These are phyloP conservation scores for Podabrus alpinus DNA, from an alignment of 2,888 invertebrate genomes.

Conservation along the genomic window DNA sequence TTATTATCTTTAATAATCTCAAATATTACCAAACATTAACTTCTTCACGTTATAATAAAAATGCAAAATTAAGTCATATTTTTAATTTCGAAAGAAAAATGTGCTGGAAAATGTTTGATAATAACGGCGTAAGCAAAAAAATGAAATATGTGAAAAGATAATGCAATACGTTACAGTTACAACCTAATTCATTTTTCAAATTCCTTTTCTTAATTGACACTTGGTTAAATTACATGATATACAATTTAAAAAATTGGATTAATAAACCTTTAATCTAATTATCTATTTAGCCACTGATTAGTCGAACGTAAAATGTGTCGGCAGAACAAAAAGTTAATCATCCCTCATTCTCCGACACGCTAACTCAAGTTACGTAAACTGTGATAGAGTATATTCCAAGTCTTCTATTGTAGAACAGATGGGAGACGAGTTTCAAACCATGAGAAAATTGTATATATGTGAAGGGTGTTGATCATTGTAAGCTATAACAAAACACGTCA, in stretches of 20 bases:
- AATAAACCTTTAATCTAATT: slow-evolving; percentile 28
- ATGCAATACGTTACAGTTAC: background rate
- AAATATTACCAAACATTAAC: slow-evolving; percentile 13
- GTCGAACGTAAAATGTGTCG: slow-evolving; percentile 13
- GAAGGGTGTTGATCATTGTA: slow-evolving; percentile 24
- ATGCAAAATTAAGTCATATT: slow-evolving; percentile 13
- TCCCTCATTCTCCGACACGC: slow-evolving; percentile 24
- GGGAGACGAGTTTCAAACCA: slow-evolving; percentile 22
- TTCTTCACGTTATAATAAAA: slow-evolving; percentile 21
- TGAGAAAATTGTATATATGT: slow-evolving; percentile 27
- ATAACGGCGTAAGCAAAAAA: background rate
- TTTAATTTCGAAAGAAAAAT: slow-evolving; percentile 19
- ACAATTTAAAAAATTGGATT: slow-evolving; percentile 11
- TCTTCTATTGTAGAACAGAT: slow-evolving; percentile 26
- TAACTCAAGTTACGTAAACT: slow-evolving; percentile 17
- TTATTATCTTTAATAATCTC: slow-evolving; percentile 2
- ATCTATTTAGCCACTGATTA: slow-evolving; percentile 17
- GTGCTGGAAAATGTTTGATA: slow-evolving; percentile 4
- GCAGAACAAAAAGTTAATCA: slow-evolving; percentile 22
- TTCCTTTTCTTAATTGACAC: background rate
- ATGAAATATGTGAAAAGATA: background rate
- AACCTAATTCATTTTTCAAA: background rate
- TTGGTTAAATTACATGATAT: background rate
- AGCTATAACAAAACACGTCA: background rate
- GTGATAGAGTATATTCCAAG: slow-evolving; percentile 25